Evolutionary conservation across 2,797 vertebrate genomes (phyloP).

Genomic region (Peromyscus aztecus): DNA sequence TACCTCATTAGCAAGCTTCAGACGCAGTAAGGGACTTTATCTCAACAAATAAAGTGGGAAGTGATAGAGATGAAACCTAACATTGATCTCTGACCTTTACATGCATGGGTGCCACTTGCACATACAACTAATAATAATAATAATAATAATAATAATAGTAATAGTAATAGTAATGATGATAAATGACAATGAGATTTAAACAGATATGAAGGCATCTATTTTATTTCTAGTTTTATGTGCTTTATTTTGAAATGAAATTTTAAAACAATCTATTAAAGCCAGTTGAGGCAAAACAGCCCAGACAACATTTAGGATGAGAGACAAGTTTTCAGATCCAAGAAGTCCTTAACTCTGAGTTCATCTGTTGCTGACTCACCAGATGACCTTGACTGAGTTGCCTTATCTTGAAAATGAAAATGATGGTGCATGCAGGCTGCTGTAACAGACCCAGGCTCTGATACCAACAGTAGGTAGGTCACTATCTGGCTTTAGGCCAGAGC

Average conservation of each 20-base stretch:
- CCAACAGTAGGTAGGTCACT: neutral
- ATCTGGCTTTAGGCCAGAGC: neutral
- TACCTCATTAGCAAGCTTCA: neutral
- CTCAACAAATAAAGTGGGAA: neutral
- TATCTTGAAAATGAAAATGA: constrained; percentile 15
- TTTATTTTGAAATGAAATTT: constrained; percentile 60
- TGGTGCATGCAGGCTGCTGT: neutral
- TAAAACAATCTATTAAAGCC: constrained; percentile 34
- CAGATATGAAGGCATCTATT: constrained; percentile 50
- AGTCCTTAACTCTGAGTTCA: neutral
- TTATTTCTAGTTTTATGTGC: constrained; percentile 73
- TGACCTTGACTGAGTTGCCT: constrained; percentile 25
- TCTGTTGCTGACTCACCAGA: constrained; percentile 54
- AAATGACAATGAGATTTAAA: neutral
- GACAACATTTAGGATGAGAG: constrained; percentile 54
- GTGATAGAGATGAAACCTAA: neutral
- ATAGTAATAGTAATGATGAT: too few relatives aligned
- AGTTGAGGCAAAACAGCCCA: constrained; percentile 2
- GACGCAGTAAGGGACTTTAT: neutral
- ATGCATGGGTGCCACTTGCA: neutral
- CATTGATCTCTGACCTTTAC: neutral
- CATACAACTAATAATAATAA: too few relatives aligned
- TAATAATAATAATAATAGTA: too few relatives aligned
- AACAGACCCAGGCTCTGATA: neutral
- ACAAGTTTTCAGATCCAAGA: constrained; percentile 56